Percentiles rank a stretch among this genome's conserved stretches.
Evolutionary conservation across 2,888 invertebrate genomes (phyloP).

Genomic region (Eulithis testata): DNA sequence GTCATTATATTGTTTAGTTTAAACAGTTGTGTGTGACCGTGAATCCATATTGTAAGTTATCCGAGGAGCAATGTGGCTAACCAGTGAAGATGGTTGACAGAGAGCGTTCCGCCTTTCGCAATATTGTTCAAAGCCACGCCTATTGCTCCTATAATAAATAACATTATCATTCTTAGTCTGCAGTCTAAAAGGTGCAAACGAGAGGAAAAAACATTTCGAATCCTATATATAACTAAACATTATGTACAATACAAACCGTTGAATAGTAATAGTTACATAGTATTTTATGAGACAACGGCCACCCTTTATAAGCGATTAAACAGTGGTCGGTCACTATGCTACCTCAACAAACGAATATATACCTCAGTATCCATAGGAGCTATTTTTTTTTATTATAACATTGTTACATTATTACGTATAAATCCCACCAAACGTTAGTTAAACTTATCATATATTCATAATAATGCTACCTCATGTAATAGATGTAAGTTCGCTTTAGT

Average conservation of each 20-base stretch:
- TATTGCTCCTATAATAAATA: conserved; percentile 15
- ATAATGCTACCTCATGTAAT: conserved; percentile 77
- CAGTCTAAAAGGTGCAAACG: conserved; percentile 20
- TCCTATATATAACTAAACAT: conserved; percentile 28
- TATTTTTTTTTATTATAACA: conserved; percentile 67
- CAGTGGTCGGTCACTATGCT: conserved; percentile 48
- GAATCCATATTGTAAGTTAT: conserved; percentile 13
- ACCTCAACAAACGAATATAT: conserved; percentile 77
- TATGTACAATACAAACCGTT: conserved; percentile 37
- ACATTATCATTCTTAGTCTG: not conserved
- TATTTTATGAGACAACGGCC: conserved; percentile 30
- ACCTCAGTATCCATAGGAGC: conserved; percentile 80
- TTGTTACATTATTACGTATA: conserved; percentile 72
- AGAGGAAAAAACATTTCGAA: conserved; percentile 18
- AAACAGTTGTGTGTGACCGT: conserved; percentile 16
- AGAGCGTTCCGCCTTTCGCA: conserved; percentile 32
- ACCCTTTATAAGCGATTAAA: conserved; percentile 6
- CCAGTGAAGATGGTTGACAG: conserved; percentile 24
- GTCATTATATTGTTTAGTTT: too few relatives aligned
- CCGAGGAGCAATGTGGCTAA: conserved; percentile 15
- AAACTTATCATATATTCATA: conserved; percentile 73
- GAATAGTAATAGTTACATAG: conserved; percentile 35
- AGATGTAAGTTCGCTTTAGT: conserved; percentile 52
- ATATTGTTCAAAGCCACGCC: conserved; percentile 20
- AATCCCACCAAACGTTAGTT: conserved; percentile 82